Conservation (phyloP, 2,888 invertebrate species). For the Aleiodes testaceus region DNA sequence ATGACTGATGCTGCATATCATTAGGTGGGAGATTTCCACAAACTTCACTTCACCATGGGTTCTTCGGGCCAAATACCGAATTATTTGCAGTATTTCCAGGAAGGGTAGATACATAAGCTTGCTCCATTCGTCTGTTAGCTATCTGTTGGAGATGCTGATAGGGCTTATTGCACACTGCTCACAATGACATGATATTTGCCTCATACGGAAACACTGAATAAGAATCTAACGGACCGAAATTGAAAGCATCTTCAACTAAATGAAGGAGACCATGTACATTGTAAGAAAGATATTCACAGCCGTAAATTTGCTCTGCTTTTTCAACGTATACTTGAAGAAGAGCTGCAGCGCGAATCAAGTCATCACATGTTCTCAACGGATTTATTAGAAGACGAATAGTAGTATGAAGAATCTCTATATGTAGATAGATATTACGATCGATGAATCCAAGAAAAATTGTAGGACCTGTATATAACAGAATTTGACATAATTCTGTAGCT, state of each 20-base stretch:
- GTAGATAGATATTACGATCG: neutral
- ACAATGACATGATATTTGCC: neutral
- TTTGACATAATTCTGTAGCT: neutral
- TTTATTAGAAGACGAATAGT: neutral
- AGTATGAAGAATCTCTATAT: neutral
- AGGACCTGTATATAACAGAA: neutral
- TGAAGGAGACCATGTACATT: neutral
- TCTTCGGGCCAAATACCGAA: no score
- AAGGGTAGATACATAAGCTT: neutral
- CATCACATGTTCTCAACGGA: neutral
- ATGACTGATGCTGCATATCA: neutral
- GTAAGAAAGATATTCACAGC: neutral
- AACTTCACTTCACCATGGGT: no score
- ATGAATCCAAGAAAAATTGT: neutral
- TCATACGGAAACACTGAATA: slow-evolving; percentile 9
- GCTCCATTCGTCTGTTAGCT: neutral
- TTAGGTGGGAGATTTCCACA: no score
- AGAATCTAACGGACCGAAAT: neutral
- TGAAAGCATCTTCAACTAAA: neutral
- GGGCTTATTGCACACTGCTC: neutral
- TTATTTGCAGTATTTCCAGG: neutral
- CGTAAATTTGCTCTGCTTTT: neutral
- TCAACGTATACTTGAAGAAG: neutral
- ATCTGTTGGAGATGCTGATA: slow-evolving; percentile 19
- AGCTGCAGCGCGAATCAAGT: neutral